These are phyloP conservation scores for Drosophila guanche DNA, from an alignment of 1,140 invertebrate species.

Conservation along the genomic window DNA sequence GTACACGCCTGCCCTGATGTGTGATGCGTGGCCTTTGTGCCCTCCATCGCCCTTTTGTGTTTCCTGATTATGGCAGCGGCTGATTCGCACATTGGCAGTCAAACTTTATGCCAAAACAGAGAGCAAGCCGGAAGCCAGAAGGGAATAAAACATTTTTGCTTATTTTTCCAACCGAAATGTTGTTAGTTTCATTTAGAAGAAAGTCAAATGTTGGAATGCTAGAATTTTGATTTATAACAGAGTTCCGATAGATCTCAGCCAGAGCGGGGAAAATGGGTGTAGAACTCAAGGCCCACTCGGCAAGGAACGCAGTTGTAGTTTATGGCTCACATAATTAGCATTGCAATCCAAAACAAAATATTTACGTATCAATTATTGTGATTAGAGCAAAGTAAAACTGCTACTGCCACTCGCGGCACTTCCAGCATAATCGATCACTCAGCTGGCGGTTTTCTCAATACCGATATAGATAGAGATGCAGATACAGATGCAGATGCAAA, in stretches of 20 bases:
- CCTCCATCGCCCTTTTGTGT: too few species aligned
- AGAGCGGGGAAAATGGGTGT: background rate
- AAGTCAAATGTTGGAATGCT: too few species aligned
- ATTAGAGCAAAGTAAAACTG: conserved; percentile 46
- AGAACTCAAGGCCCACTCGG: conserved; percentile 27
- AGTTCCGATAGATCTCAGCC: conserved; percentile 33
- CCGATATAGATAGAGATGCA: conserved; percentile 20
- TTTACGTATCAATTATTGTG: conserved; percentile 79
- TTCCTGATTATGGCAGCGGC: too few species aligned
- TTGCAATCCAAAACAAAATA: conserved; percentile 72
- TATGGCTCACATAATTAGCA: conserved; percentile 62
- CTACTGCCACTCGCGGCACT: conserved; percentile 30
- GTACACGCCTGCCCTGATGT: too few species aligned
- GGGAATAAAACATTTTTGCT: background rate
- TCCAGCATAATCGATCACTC: conserved; percentile 78
- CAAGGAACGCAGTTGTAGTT: conserved; percentile 45
- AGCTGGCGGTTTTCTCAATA: conserved; percentile 43
- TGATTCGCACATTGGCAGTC: background rate
- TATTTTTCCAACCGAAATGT: background rate
- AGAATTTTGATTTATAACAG: conserved; percentile 31
- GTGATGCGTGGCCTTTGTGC: too few species aligned
- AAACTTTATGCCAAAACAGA: background rate
- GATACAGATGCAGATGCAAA: conserved; percentile 17
- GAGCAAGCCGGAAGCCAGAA: background rate
- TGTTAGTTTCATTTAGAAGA: too few species aligned